Base-by-base conservation (phyloP, 1,140 invertebrate genomes). In the Bombus affinis region DNA sequence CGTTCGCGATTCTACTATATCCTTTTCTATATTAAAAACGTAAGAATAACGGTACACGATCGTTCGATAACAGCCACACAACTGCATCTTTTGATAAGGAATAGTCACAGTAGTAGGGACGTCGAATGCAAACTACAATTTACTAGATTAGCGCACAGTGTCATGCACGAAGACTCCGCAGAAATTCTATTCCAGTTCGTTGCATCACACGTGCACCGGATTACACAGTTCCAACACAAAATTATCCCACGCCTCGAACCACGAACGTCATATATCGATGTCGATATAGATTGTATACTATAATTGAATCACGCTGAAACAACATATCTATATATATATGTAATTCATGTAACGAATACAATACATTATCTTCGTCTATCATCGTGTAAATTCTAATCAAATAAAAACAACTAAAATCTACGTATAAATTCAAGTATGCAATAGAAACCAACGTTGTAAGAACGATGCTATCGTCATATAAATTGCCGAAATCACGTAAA, bases 121-220 rank as follows among this genome's bases (percentile, higher is more conserved):
- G 35, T 15, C 57, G 28, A 62, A 77, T 59, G 75, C 39, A 44
- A 79, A 66, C n/a, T 35, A 53, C 62, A 70, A 37, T 68, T 47
- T 35, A 47, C 25, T 68, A 70, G 77, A 68, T 80, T 53, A 80
- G n/a, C n/a, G 32, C 32, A 47, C n/a, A 68, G 42, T 68, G 42
- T 44, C 77, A 70, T 44, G 66, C 66, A 42, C 35, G 44, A 70
- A 59, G 47, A 32, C 76, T 77, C 32, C 65, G 39, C 37, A 32
- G 37, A 78, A 57, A 72, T 42, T 62, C 75, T 59, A 79, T 79
- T 71, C 66, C 75, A 42, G 66, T 47, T 47, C 65, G n/a, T 32
- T 42, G 59, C 59, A 44, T 62, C 73, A 57, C 77, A 42, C 22
- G n/a, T 66, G 59, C n/a, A 0, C 12, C 13, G 35, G 35, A 35